phyloP scores from a whole-genome alignment of 92 coral and sea anemone genomes.

The Umimayanthus kanabou region DNA sequence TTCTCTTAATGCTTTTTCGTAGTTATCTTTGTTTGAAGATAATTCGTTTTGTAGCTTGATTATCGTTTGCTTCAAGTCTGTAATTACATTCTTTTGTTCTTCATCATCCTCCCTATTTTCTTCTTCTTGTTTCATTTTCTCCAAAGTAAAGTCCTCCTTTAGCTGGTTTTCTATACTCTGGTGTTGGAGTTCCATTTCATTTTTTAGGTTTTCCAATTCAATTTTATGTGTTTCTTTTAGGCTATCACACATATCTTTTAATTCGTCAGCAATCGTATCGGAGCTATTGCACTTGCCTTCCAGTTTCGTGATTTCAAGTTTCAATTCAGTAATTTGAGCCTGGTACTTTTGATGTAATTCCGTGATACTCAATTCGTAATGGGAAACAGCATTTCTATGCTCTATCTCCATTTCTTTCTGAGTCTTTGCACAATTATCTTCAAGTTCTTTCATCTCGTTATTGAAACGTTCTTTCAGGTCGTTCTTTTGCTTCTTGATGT shows the following conservation, averaged over 20 bases:
- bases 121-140: neutral
- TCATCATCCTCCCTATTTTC: neutral
- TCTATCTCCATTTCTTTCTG: neutral
- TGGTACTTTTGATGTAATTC: neutral
- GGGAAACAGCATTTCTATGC: constrained; percentile 2
- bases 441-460: constrained; percentile 12
- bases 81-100: neutral
- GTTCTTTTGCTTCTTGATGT: neutral
- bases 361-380: neutral
- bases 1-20: neutral
- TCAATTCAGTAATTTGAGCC: neutral
- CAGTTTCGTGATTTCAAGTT: neutral
- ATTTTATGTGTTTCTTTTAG: neutral
- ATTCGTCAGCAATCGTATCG: neutral
- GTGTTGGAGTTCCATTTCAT: neutral
- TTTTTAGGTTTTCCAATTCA: neutral
- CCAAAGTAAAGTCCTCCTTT: neutral
- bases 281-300: constrained; percentile 10
- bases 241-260: neutral
- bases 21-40: neutral
- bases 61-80: neutral
- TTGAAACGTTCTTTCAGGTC: neutral
- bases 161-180: neutral
- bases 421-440: neutral
- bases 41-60: neutral